A percentile compares a stretch with the other conserved stretches of the same genome.
These are phyloP conservation scores for Hofmannophila pseudospretella DNA, from an alignment of 2,888 invertebrate species.

Conservation along the genomic window DNA sequence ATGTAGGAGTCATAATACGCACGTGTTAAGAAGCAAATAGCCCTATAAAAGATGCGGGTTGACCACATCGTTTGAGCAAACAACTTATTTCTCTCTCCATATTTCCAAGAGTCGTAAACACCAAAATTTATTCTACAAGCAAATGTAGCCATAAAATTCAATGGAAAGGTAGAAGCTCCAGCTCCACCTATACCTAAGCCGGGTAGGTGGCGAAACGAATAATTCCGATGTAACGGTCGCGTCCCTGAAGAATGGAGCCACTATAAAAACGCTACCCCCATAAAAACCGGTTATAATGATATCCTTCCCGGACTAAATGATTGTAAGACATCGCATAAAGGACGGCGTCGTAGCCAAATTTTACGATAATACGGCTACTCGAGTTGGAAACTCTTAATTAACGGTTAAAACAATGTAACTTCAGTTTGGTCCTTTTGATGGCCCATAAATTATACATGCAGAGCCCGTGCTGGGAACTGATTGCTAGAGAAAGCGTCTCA, in stretches of 20 bases:
- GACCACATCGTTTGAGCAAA: neutral
- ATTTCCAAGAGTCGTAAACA: constrained; percentile 6
- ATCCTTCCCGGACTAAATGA: constrained; percentile 49
- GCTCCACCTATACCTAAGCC: neutral
- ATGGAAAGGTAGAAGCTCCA: constrained; percentile 5
- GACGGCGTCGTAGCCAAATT: constrained; percentile 29
- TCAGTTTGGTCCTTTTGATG: constrained; percentile 26
- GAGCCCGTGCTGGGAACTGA: constrained; percentile 18
- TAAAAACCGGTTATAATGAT: constrained; percentile 57
- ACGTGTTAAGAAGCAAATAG: neutral
- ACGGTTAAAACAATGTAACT: constrained; percentile 32
- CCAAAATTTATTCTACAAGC: constrained; percentile 5
- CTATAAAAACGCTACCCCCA: constrained; percentile 49
- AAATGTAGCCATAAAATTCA: constrained; percentile 9
- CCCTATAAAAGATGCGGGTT: neutral
- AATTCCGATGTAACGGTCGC: constrained; percentile 14
- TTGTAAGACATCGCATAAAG: constrained; percentile 46
- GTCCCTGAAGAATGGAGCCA: constrained; percentile 26
- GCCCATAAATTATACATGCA: constrained; percentile 31
- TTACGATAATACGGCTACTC: constrained; percentile 38
- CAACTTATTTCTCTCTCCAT: neutral
- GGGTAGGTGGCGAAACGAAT: constrained; percentile 9
- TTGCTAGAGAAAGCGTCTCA: constrained; percentile 18
- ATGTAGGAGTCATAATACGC: neutral
- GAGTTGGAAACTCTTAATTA: constrained; percentile 42